Evolutionary conservation across 2,888 invertebrate species (phyloP).

Genomic region (Parnassius smintheus): DNA sequence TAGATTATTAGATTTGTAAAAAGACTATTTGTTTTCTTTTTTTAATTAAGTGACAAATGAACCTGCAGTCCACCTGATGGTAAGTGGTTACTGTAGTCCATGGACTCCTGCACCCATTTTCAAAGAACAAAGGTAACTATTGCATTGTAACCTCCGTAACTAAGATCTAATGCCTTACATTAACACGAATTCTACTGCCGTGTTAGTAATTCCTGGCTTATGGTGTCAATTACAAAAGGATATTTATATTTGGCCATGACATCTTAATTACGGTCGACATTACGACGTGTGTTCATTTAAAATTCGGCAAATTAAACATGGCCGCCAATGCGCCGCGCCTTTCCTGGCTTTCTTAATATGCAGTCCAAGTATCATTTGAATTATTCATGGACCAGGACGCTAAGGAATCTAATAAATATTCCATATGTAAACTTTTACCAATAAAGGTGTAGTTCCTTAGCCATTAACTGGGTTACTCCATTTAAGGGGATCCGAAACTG

Average conservation of each 20-base stretch:
- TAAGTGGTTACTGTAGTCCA: too few species aligned
- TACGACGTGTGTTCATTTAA: constrained; percentile 30
- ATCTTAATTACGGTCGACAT: constrained; percentile 25
- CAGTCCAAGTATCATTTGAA: constrained; percentile 21
- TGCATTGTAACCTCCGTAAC: too few species aligned
- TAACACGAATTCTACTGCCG: too few species aligned
- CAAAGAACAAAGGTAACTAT: too few species aligned
- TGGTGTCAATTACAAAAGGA: not conserved
- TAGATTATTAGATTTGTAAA: too few species aligned
- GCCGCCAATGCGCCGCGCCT: constrained; percentile 37
- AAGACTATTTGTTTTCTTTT: too few species aligned
- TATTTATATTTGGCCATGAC: constrained; percentile 1
- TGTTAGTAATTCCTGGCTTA: too few species aligned
- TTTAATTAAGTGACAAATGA: too few species aligned
- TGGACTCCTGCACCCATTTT: too few species aligned
- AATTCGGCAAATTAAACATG: constrained; percentile 28
- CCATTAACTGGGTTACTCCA: constrained; percentile 20
- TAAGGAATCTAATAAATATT: constrained; percentile 23
- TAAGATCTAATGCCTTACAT: too few species aligned
- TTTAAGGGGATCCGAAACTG: constrained; percentile 16
- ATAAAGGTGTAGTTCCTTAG: constrained; percentile 17
- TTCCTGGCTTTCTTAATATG: constrained; percentile 24
- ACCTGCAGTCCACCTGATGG: too few species aligned
- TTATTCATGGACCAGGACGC: constrained; percentile 23
- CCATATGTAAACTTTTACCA: constrained; percentile 18